A percentile compares a stretch with the other conserved stretches of the same genome.
phyloP scores from a whole-genome alignment of 2,888 invertebrate species.

The Yponomeuta sedellus region DNA sequence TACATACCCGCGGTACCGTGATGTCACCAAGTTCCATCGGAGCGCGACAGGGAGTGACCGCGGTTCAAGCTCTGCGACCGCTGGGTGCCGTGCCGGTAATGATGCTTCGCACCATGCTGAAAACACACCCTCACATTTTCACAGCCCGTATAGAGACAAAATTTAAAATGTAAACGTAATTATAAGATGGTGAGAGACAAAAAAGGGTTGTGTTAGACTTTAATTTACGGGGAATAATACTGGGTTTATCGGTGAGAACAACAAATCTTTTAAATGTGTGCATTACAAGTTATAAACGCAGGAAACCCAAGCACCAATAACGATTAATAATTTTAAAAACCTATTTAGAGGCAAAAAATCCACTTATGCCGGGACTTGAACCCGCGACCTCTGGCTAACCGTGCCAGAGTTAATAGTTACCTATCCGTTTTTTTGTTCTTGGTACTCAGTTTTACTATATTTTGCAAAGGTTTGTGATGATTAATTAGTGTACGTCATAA shows the following conservation, averaged over 20 bases:
- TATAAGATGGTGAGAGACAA: not conserved
- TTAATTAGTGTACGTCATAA: not conserved
- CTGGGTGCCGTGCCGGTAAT: slow-evolving; percentile 78
- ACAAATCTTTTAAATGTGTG: not conserved
- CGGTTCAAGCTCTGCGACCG: slow-evolving; percentile 86
- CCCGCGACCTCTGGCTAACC: no score
- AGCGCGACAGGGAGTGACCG: slow-evolving; percentile 81
- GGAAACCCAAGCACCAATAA: no score
- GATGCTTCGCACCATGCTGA: slow-evolving; percentile 81
- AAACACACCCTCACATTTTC: slow-evolving; percentile 32
- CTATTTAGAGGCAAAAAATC: no score
- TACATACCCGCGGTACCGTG: slow-evolving; percentile 81
- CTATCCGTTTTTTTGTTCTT: not conserved
- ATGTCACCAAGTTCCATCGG: slow-evolving; percentile 88
- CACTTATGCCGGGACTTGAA: no score
- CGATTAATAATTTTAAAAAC: no score
- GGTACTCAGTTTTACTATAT: not conserved
- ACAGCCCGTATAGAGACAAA: not conserved
- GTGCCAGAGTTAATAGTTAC: not conserved
- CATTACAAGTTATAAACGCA: no score
- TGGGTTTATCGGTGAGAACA: no score
- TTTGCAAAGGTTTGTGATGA: not conserved
- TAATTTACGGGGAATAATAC: no score
- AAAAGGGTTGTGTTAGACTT: not conserved
- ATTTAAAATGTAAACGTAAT: not conserved